Evolutionary conservation across 2,113 vertebrate species (phyloP).

Genomic region (Gopherus flavomarginatus): DNA sequence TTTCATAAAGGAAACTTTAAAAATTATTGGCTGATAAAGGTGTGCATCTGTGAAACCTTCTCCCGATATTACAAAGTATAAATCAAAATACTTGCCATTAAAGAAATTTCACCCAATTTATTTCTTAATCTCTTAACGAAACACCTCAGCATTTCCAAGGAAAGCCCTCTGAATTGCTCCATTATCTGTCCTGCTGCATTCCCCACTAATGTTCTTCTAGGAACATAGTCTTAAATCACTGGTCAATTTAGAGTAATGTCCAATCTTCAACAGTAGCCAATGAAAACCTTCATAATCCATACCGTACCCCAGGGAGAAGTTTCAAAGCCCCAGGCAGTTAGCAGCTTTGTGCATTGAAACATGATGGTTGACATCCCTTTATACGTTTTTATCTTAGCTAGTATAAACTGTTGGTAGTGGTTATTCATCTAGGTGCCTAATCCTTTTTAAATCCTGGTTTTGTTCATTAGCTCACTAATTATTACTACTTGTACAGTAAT

Average conservation of each 20-base stretch:
- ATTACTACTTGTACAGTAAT: slow-evolving; percentile 55
- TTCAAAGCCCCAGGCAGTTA: slow-evolving; percentile 30
- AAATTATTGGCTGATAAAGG: background rate
- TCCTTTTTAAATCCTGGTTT: slow-evolving; percentile 32
- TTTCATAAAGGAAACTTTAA: background rate
- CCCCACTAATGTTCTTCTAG: background rate
- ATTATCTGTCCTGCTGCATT: background rate
- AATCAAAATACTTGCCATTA: background rate
- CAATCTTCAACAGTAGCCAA: slow-evolving; percentile 19
- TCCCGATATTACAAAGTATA: rapidly evolving
- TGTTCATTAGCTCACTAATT: slow-evolving; percentile 68
- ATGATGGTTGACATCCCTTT: slow-evolving; percentile 45
- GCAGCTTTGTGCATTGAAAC: slow-evolving; percentile 59
- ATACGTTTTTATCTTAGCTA: background rate
- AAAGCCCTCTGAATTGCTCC: background rate
- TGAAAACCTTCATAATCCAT: background rate
- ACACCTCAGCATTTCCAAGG: background rate
- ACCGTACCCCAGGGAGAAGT: background rate
- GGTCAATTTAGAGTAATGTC: background rate
- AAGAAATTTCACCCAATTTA: background rate
- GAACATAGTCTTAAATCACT: background rate
- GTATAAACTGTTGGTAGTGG: slow-evolving; percentile 47
- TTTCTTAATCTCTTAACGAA: background rate
- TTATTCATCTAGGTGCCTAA: slow-evolving; percentile 68
- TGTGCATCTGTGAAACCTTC: background rate